Conservation (phyloP, 2,888 invertebrate genomes). For the Petrolisthes manimaculis region DNA sequence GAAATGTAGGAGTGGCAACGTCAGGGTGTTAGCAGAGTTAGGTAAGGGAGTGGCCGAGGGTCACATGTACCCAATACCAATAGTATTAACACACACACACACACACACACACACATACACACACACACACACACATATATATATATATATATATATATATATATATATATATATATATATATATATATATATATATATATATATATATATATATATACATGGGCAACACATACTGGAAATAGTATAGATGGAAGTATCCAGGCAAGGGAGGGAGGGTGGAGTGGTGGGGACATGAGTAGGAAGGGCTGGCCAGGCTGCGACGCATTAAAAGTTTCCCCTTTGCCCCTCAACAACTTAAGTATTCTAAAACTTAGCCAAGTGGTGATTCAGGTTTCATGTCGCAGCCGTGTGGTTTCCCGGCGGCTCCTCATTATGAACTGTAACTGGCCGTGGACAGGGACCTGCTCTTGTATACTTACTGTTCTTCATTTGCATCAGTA, state of each 20-base stretch:
- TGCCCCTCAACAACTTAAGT: slow-evolving; percentile 29
- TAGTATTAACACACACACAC: background rate
- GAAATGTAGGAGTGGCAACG: background rate
- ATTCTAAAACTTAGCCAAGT: slow-evolving; percentile 44
- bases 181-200: background rate
- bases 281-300: background rate
- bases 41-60: background rate
- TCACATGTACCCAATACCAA: background rate
- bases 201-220: slow-evolving; percentile 18
- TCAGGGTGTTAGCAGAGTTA: background rate
- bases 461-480: too few relatives aligned
- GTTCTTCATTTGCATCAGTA: too few relatives aligned
- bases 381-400: slow-evolving; percentile 45
- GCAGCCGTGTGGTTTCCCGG: slow-evolving; percentile 9
- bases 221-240: background rate
- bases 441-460: background rate
- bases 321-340: slow-evolving; percentile 39
- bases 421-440: background rate
- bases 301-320: background rate
- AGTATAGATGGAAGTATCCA: background rate
- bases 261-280: background rate
- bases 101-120: background rate
- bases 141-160: background rate
- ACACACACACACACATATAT: background rate
- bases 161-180: background rate